Evolutionary conservation across 2,113 vertebrate genomes (phyloP).

Genomic region (Leuciscus idus): DNA sequence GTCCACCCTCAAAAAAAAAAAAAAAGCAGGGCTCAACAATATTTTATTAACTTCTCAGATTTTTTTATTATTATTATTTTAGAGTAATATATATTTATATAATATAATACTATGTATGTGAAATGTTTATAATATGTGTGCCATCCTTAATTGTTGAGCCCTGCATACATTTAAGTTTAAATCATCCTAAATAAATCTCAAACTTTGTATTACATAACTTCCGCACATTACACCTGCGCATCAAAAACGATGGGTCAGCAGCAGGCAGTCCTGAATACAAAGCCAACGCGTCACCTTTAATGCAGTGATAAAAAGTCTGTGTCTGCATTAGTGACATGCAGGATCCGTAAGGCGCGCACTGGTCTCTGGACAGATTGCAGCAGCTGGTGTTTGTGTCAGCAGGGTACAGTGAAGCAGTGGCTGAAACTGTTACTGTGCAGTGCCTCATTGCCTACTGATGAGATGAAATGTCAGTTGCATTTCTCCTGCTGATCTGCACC

Average conservation of each 20-base stretch:
- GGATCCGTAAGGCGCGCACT: conserved; percentile 26
- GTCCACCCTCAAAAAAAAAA: too few relatives aligned
- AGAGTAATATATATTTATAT: too few relatives aligned
- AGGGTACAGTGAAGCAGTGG: conserved; percentile 40
- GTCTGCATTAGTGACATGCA: conserved; percentile 13
- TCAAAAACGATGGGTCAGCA: conserved; percentile 22
- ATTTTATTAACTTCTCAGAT: too few relatives aligned
- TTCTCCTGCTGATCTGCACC: conserved; percentile 47
- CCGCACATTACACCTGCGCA: conserved; percentile 14
- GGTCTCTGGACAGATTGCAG: conserved; percentile 41
- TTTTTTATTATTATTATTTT: too few relatives aligned
- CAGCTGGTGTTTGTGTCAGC: conserved; percentile 50
- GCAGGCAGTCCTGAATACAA: conserved; percentile 3
- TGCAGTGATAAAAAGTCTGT: conserved; percentile 33
- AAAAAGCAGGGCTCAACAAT: too few relatives aligned
- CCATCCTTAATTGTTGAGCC: background rate
- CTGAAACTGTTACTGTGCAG: conserved; percentile 35
- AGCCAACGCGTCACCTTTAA: conserved; percentile 6
- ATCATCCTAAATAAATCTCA: background rate
- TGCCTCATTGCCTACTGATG: conserved; percentile 42
- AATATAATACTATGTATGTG: too few relatives aligned
- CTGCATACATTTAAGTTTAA: background rate
- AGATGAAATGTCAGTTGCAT: conserved; percentile 48
- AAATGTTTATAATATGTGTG: too few relatives aligned
- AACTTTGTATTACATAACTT: background rate